Percentiles rank a stretch among this genome's conserved stretches.
Evolutionary conservation across 2,888 invertebrate genomes (phyloP).

Genomic region (Drosophila picticornis): DNA sequence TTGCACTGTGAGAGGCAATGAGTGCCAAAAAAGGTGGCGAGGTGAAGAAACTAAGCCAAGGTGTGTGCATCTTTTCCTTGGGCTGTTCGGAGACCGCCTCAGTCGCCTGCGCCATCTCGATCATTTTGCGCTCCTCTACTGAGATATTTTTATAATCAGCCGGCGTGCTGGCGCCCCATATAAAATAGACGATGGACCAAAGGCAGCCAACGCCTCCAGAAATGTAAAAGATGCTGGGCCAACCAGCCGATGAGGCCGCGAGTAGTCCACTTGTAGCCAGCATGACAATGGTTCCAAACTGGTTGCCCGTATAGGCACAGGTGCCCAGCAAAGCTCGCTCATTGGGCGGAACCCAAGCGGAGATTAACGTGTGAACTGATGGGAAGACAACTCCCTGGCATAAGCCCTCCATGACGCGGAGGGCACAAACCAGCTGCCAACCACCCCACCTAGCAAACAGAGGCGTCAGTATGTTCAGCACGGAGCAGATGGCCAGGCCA

Average conservation of each 20-base stretch:
- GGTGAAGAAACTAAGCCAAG: constrained; percentile 91
- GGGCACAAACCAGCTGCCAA: constrained; percentile 87
- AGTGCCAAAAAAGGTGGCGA: constrained; percentile 92
- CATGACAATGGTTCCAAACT: constrained; percentile 92
- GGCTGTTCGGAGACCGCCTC: constrained; percentile 61
- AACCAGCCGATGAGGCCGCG: constrained; percentile 89
- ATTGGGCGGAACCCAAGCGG: constrained; percentile 89
- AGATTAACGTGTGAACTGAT: constrained; percentile 88
- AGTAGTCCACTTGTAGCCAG: constrained; percentile 90
- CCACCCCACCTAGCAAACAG: constrained; percentile 88
- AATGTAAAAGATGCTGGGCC: constrained; percentile 92
- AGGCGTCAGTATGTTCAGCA: constrained; percentile 89
- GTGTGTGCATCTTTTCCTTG: constrained; percentile 86
- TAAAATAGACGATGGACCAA: constrained; percentile 88
- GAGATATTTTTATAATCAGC: constrained; percentile 87
- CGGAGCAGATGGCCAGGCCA: constrained; percentile 88
- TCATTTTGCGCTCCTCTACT: constrained; percentile 88
- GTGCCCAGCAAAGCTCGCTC: constrained; percentile 89
- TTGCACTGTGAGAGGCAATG: constrained; percentile 89
- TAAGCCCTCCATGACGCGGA: constrained; percentile 89
- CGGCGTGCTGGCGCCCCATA: constrained; percentile 89
- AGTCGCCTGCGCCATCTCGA: constrained; percentile 87
- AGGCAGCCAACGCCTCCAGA: constrained; percentile 88
- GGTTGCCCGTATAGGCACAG: constrained; percentile 90
- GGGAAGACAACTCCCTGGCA: constrained; percentile 90